phyloP scores from a whole-genome alignment of 2,888 invertebrate species.

The Phytoseiulus persimilis region DNA sequence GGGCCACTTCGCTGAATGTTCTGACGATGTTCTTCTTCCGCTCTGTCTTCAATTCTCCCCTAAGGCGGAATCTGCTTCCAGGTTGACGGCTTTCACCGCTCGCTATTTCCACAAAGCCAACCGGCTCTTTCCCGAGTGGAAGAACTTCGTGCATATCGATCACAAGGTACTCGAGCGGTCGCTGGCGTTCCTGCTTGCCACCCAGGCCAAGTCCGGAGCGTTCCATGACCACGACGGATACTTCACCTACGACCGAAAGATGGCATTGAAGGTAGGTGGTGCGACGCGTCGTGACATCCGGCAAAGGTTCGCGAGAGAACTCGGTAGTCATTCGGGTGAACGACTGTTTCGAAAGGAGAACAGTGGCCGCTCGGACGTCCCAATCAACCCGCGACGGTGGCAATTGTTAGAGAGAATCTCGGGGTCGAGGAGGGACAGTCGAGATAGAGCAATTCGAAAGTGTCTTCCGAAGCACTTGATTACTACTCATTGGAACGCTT shows the following conservation, averaged over 20 bases:
- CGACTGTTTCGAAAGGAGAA: background rate
- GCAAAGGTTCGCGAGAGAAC: no score
- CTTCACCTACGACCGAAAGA: slow-evolving; percentile 30
- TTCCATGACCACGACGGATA: slow-evolving; percentile 35
- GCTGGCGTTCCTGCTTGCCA: slow-evolving; percentile 7
- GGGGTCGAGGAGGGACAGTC: background rate
- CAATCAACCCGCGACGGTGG: background rate
- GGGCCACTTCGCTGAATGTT: background rate
- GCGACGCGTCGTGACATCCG: background rate
- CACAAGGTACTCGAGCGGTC: slow-evolving; percentile 25
- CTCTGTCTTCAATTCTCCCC: background rate
- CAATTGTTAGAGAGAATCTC: background rate
- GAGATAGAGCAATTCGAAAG: background rate
- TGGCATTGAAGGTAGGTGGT: slow-evolving; percentile 12
- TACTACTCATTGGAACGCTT: background rate
- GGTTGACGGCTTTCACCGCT: slow-evolving; percentile 28
- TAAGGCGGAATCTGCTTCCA: background rate
- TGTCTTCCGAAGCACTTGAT: background rate
- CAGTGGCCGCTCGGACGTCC: background rate
- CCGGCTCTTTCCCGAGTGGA: slow-evolving; percentile 35
- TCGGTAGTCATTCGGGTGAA: no score
- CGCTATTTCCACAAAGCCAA: slow-evolving; percentile 38
- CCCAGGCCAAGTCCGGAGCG: slow-evolving; percentile 27
- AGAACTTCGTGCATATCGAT: slow-evolving; percentile 35
- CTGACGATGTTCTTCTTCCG: background rate